Conservation (phyloP, 2,113 vertebrate genomes). For the Oncorhynchus mykiss region DNA sequence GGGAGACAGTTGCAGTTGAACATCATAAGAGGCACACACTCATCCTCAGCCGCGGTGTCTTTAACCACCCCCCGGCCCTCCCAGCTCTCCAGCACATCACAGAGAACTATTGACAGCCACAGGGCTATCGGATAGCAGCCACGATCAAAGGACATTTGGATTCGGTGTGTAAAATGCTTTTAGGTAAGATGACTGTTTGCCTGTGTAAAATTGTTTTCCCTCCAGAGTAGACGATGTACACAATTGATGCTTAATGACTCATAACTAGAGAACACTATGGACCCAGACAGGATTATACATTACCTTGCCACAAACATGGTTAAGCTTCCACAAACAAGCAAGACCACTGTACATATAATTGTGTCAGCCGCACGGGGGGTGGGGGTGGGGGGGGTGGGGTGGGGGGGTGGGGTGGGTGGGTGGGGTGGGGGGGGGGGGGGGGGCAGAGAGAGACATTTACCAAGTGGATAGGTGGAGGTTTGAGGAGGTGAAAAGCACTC, state of each 20-base stretch:
- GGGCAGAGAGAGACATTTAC: too few relatives aligned
- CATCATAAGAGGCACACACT: conserved; percentile 9
- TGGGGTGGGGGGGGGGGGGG: too few relatives aligned
- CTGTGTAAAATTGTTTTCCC: conserved; percentile 12
- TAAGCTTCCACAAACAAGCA: conserved; percentile 45
- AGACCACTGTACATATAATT: conserved; percentile 32
- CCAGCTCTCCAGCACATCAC: conserved; percentile 22
- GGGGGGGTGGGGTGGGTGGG: too few relatives aligned
- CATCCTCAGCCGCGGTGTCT: conserved; percentile 42
- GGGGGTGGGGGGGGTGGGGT: too few relatives aligned
- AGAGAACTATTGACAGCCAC: conserved; percentile 32
- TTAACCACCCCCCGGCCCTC: conserved; percentile 48
- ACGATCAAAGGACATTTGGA: conserved; percentile 27
- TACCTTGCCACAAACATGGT: conserved; percentile 40
- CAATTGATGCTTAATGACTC: conserved; percentile 40
- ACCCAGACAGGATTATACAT: conserved; percentile 29
- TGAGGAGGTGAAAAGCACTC: conserved; percentile 36
- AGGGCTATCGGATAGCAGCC: conserved; percentile 51
- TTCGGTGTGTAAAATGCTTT: conserved; percentile 13
- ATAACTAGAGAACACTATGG: conserved; percentile 31
- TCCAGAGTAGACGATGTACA: conserved; percentile 8
- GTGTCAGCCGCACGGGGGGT: not conserved
- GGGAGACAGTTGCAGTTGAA: conserved; percentile 26
- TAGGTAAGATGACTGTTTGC: conserved; percentile 7
- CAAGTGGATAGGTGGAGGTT: conserved; percentile 15